Evolutionary conservation across 2,113 vertebrate genomes (phyloP).

Genomic region (Pteronura brasiliensis): DNA sequence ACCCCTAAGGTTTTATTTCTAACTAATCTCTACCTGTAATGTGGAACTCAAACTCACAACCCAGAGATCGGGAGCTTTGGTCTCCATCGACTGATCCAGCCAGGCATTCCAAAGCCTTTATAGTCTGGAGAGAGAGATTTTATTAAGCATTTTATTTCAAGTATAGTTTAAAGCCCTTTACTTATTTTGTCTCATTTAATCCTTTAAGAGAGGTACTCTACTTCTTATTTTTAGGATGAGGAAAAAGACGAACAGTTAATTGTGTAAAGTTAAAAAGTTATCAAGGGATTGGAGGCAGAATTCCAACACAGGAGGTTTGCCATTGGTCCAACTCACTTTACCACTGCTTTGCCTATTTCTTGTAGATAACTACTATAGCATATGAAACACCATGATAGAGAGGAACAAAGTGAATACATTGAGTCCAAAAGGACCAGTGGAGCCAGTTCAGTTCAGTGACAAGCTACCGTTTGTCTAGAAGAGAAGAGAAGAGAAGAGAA

Average conservation of each 20-base stretch:
- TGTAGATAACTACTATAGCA: not conserved
- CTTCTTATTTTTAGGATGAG: not conserved
- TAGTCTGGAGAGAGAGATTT: not conserved
- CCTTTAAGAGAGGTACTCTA: not conserved
- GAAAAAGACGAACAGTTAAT: not conserved
- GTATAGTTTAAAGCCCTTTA: not conserved
- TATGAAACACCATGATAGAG: fast-evolving
- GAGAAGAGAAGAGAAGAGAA: too few relatives aligned
- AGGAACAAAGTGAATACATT: not conserved
- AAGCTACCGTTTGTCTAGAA: not conserved
- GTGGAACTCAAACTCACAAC: not conserved
- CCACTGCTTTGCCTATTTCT: not conserved
- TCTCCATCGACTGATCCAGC: not conserved
- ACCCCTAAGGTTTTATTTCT: not conserved
- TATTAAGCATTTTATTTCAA: not conserved
- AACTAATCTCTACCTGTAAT: not conserved
- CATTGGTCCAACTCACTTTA: not conserved
- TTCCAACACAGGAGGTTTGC: not conserved
- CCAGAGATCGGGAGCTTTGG: not conserved
- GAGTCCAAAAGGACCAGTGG: not conserved
- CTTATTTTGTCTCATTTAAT: conserved; percentile 2
- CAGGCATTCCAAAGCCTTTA: not conserved
- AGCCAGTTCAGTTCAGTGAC: not conserved
- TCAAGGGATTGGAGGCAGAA: not conserved
- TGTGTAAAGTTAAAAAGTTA: not conserved